Evolutionary conservation across 2,888 invertebrate genomes (phyloP).

Genomic region (Glaucopsyche alexis): DNA sequence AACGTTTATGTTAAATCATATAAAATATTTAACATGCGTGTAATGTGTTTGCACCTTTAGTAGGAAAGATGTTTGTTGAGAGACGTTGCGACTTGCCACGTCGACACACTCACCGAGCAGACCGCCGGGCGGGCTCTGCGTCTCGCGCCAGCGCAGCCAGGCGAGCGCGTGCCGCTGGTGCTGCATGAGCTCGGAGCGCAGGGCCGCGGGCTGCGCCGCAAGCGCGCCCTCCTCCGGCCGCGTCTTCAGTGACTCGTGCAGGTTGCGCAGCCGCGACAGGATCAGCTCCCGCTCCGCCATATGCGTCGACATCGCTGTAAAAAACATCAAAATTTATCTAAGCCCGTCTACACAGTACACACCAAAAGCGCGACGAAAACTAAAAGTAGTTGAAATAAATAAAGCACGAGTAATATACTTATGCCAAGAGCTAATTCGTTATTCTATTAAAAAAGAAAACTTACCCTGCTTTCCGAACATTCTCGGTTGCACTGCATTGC

Average conservation of each 20-base stretch:
- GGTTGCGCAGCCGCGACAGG: slow-evolving; percentile 84
- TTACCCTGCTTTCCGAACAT: slow-evolving; percentile 79
- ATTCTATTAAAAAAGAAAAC: neutral
- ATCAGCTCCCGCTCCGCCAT: slow-evolving; percentile 85
- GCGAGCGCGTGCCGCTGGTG: slow-evolving; percentile 93
- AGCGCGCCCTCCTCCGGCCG: slow-evolving; percentile 82
- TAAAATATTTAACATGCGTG: too few species aligned
- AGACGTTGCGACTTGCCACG: neutral
- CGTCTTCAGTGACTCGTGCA: slow-evolving; percentile 85
- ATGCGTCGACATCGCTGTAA: slow-evolving; percentile 83
- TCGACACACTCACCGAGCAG: slow-evolving; percentile 82
- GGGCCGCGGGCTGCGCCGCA: slow-evolving; percentile 81
- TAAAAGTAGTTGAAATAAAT: too few species aligned
- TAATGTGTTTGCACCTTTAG: too few species aligned
- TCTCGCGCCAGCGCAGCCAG: slow-evolving; percentile 95
- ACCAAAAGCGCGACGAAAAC: neutral
- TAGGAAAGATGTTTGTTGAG: too few species aligned
- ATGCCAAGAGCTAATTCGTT: neutral
- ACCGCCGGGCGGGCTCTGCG: slow-evolving; percentile 91
- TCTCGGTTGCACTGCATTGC: slow-evolving; percentile 75
- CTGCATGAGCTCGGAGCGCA: slow-evolving; percentile 85
- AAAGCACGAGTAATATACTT: too few species aligned
- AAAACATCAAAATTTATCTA: neutral
- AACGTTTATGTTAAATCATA: neutral
- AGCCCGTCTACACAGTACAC: too few species aligned